Conservation (phyloP, 2,797 vertebrate species). For the Epinephelus awoara region DNA sequence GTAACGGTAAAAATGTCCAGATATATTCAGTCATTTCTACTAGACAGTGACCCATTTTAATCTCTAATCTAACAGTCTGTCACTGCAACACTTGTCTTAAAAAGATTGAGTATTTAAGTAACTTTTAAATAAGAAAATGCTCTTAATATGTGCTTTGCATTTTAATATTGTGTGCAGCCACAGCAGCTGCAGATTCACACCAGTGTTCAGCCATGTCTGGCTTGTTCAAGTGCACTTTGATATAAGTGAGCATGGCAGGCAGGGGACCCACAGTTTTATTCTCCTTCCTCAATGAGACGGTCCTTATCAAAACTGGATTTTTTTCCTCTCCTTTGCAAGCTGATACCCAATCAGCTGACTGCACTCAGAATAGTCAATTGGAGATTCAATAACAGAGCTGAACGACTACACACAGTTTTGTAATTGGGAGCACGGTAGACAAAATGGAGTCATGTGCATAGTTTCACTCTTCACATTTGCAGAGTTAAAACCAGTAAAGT, state of each 20-base stretch:
- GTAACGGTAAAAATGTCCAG: too few species aligned
- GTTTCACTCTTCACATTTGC: conserved; percentile 60
- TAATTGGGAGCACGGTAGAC: conserved; percentile 73
- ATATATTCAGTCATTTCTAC: too few species aligned
- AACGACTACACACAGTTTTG: conserved; percentile 68
- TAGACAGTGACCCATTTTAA: too few species aligned
- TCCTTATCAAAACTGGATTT: conserved; percentile 1
- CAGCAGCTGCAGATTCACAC: not conserved
- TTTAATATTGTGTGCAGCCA: not conserved
- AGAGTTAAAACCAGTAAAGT: conserved; percentile 55
- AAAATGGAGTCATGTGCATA: conserved; percentile 79
- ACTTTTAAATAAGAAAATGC: not conserved
- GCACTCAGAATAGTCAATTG: conserved; percentile 49
- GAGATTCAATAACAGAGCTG: conserved; percentile 77
- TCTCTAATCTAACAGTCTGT: too few species aligned
- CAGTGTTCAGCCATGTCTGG: not conserved
- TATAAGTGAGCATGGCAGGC: not conserved
- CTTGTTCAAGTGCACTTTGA: conserved; percentile 2
- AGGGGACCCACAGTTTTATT: not conserved
- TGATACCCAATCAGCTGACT: conserved; percentile 65
- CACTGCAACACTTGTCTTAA: too few species aligned
- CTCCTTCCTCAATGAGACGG: not conserved
- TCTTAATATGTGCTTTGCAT: not conserved
- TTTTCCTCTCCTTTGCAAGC: not conserved
- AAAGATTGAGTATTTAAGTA: too few species aligned